Conservation (phyloP, 2,888 invertebrate genomes). For the Acrocyrtus sp. region DNA sequence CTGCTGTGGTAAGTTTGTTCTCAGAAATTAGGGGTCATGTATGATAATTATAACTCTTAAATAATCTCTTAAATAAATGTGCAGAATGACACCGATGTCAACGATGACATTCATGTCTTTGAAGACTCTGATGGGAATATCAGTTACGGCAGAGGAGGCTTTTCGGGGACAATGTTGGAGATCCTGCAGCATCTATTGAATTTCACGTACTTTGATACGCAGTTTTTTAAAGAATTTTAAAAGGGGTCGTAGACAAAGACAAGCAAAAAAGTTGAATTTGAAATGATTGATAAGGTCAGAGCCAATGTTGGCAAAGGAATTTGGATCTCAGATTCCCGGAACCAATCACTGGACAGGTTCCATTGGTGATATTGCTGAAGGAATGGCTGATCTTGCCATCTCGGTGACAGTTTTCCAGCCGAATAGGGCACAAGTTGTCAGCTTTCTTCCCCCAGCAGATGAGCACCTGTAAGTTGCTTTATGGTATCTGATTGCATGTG, state of each 20-base stretch:
- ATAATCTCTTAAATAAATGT: not conserved
- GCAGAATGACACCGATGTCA: constrained; percentile 53
- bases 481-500: no score
- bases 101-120: constrained; percentile 53
- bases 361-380: constrained; percentile 34
- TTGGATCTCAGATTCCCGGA: constrained; percentile 12
- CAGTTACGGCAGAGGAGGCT: constrained; percentile 42
- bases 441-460: constrained; percentile 54
- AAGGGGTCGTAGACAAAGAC: not conserved
- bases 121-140: constrained; percentile 20
- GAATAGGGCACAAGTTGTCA: constrained; percentile 29
- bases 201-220: constrained; percentile 49
- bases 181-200: constrained; percentile 50
- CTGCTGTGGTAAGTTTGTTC: constrained; percentile 50
- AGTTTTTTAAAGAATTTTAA: not conserved
- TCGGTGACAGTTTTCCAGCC: constrained; percentile 52
- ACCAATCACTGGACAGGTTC: constrained; percentile 53
- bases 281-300: no score
- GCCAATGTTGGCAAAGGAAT: constrained; percentile 20
- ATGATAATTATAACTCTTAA: not conserved
- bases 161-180: constrained; percentile 47
- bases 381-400: constrained; percentile 49
- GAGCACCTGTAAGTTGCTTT: constrained; percentile 54
- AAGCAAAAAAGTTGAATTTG: not conserved
- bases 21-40: not conserved